These are phyloP conservation scores for Oryzias woworae DNA, from an alignment of 2,113 vertebrate genomes.

Conservation along the genomic window DNA sequence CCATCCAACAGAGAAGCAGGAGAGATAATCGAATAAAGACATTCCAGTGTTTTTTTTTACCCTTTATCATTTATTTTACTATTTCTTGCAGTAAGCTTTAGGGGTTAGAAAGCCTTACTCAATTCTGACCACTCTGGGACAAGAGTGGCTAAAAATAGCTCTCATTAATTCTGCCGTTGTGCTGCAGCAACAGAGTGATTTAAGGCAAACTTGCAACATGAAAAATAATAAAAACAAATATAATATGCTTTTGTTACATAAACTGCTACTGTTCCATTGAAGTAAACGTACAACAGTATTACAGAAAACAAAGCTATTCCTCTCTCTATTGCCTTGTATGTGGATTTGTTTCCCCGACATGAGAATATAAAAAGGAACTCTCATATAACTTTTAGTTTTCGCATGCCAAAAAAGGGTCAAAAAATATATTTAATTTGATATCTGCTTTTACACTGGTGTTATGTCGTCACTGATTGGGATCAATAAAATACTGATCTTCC, in stretches of 20 bases:
- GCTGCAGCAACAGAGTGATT: slow-evolving; percentile 70
- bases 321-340: slow-evolving; percentile 11
- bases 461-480: too few species aligned
- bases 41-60: too few species aligned
- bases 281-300: slow-evolving; percentile 27
- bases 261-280: slow-evolving; percentile 27
- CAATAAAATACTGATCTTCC: too few species aligned
- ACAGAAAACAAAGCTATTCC: slow-evolving; percentile 21
- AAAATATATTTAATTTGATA: too few species aligned
- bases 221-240: slow-evolving; percentile 43
- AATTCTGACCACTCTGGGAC: slow-evolving; percentile 65
- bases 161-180: slow-evolving; percentile 73
- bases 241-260: slow-evolving; percentile 54
- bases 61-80: slow-evolving; percentile 11
- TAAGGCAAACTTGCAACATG: slow-evolving; percentile 56
- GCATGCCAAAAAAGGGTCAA: too few species aligned
- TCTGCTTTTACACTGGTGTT: too few species aligned
- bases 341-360: slow-evolving; percentile 18
- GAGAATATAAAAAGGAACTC: slow-evolving; percentile 1
- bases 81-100: slow-evolving; percentile 54
- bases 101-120: slow-evolving; percentile 58
- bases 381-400: too few species aligned
- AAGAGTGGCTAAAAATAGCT: slow-evolving; percentile 64
- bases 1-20: slow-evolving; percentile 36
- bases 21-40: too few species aligned